Evolutionary conservation across 1,140 invertebrate species (phyloP).

Genomic region (Protaetia brevitarsis): DNA sequence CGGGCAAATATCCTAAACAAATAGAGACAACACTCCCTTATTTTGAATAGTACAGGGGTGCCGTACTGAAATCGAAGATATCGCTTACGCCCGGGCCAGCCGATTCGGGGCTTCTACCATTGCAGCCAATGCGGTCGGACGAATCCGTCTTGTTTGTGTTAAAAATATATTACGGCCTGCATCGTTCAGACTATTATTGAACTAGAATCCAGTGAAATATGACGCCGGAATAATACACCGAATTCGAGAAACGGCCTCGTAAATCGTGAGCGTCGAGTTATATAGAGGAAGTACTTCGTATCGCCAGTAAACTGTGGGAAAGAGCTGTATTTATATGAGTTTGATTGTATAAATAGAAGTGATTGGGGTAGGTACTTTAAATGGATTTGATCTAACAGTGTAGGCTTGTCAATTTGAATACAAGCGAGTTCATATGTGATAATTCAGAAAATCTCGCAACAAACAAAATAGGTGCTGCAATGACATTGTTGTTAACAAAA

Average conservation of each 20-base stretch:
- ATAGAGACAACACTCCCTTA: conserved; percentile 34
- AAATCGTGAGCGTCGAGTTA: neutral
- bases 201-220: neutral
- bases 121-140: neutral
- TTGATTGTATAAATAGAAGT: neutral
- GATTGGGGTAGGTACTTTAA: neutral
- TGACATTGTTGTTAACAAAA: too few species aligned
- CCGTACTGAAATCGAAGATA: conserved; percentile 32
- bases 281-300: neutral
- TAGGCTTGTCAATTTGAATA: too few species aligned
- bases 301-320: neutral
- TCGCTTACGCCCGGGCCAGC: conserved; percentile 28
- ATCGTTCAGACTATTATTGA: conserved; percentile 4
- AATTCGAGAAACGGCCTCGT: neutral
- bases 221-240: neutral
- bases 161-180: neutral
- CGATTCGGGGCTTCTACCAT: neutral
- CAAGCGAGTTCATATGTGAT: too few species aligned
- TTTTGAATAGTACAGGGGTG: conserved; percentile 26
- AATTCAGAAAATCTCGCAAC: too few species aligned
- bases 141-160: neutral
- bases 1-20: conserved; percentile 35
- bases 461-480: too few species aligned
- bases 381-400: too few species aligned
- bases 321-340: neutral